These are phyloP conservation scores for Pseudanteris insignis DNA, from an alignment of 2,888 invertebrate species.

Conservation along the genomic window DNA sequence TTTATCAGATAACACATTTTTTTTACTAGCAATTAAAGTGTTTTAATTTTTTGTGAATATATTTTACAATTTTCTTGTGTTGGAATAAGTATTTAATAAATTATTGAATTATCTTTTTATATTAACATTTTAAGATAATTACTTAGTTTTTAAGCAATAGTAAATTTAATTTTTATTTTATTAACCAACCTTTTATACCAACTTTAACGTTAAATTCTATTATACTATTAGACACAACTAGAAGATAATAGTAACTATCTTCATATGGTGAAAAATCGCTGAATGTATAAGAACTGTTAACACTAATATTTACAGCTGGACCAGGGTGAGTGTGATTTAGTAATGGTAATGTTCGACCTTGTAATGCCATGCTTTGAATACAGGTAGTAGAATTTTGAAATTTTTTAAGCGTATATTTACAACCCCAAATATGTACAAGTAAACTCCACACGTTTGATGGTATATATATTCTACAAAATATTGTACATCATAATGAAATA, in stretches of 20 bases:
- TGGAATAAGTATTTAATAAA: no score
- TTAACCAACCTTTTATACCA: conserved; percentile 55
- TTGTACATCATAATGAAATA: conserved; percentile 1
- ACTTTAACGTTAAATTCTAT: conserved; percentile 65
- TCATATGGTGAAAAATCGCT: conserved; percentile 64
- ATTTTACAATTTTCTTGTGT: no score
- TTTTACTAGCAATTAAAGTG: no score
- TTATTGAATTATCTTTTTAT: no score
- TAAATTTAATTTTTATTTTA: no score
- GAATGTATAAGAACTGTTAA: conserved; percentile 59
- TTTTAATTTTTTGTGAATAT: no score
- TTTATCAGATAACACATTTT: no score
- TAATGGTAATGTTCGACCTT: conserved; percentile 64
- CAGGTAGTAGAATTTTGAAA: conserved; percentile 55
- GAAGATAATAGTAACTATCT: conserved; percentile 67
- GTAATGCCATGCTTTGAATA: conserved; percentile 61
- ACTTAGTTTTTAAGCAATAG: no score
- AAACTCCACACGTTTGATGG: conserved; percentile 67
- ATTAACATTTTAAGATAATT: no score
- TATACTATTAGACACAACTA: conserved; percentile 64
- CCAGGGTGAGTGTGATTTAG: conserved; percentile 54
- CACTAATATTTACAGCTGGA: conserved; percentile 55
- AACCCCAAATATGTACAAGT: conserved; percentile 63
- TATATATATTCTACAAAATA: conserved; percentile 65
- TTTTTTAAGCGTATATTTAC: conserved; percentile 58